phyloP scores from a whole-genome alignment of 2,888 invertebrate species.

The Anoplius nigerrimus region DNA sequence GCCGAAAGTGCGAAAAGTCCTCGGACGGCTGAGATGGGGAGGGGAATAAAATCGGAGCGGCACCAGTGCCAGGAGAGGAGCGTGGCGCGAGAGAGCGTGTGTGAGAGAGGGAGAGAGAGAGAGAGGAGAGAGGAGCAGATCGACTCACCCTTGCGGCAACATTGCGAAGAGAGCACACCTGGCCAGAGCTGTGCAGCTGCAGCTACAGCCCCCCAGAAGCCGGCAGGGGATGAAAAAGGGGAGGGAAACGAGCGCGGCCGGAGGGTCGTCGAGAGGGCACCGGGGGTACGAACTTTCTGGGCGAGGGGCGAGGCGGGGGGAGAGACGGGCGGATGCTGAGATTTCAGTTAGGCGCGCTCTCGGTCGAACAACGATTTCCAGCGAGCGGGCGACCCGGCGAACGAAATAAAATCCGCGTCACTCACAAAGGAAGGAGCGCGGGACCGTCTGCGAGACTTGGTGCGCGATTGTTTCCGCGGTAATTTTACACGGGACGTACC shows the following conservation, averaged over 20 bases:
- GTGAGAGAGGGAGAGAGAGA: constrained; percentile 19
- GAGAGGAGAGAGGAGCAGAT: constrained; percentile 37
- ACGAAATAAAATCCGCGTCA: too few relatives aligned
- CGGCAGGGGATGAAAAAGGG: constrained; percentile 70
- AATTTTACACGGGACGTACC: too few relatives aligned
- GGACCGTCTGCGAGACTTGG: too few relatives aligned
- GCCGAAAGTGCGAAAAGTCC: too few relatives aligned
- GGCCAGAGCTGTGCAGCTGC: constrained; percentile 71
- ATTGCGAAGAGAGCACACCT: constrained; percentile 70
- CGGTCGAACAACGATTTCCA: constrained; percentile 49
- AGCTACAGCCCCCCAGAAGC: constrained; percentile 61
- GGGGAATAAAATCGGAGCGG: constrained; percentile 36
- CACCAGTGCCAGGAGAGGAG: constrained; percentile 25
- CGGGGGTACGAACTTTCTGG: constrained; percentile 29
- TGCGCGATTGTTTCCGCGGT: too few relatives aligned
- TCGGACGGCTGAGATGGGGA: too few relatives aligned
- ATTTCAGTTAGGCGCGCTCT: constrained; percentile 70
- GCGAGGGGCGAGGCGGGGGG: constrained; percentile 37
- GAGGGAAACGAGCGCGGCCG: constrained; percentile 62
- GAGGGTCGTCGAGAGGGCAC: constrained; percentile 60
- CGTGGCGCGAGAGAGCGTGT: constrained; percentile 25
- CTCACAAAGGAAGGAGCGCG: too few relatives aligned
- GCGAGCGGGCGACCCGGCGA: background rate
- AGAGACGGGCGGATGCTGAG: constrained; percentile 66
- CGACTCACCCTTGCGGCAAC: constrained; percentile 64